These are phyloP conservation scores for Xestia c-nigrum DNA, from an alignment of 2,888 invertebrate species.

Conservation along the genomic window DNA sequence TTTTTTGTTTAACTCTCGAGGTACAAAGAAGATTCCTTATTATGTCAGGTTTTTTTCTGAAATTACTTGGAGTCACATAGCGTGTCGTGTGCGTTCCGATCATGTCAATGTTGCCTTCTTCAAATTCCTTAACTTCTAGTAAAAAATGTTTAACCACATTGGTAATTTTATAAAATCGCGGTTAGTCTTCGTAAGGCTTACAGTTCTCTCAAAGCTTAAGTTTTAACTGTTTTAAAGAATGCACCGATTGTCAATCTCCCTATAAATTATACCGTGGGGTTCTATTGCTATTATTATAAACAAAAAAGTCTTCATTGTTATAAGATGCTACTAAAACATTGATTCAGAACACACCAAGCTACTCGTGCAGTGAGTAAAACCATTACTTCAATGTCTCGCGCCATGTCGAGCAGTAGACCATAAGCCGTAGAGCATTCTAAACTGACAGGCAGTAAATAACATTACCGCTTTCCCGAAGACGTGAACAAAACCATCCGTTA, in stretches of 20 bases:
- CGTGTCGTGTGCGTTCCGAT: slow-evolving; percentile 40
- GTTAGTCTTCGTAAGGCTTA: neutral
- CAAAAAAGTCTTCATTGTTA: neutral
- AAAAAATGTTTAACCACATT: too few relatives aligned
- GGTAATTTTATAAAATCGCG: too few relatives aligned
- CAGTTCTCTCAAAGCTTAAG: neutral
- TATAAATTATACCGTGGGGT: neutral
- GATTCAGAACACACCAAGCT: neutral
- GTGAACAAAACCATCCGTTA: slow-evolving; percentile 46
- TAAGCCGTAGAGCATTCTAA: slow-evolving; percentile 19
- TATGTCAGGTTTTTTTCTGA: slow-evolving; percentile 20
- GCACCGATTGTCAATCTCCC: neutral
- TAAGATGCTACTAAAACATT: neutral
- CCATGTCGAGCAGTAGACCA: slow-evolving; percentile 7
- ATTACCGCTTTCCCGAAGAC: slow-evolving; percentile 30
- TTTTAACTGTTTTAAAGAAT: neutral
- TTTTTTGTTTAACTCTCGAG: slow-evolving; percentile 37
- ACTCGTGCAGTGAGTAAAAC: neutral
- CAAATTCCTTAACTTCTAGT: neutral
- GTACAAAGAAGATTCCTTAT: slow-evolving; percentile 28
- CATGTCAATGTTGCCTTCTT: slow-evolving; percentile 4
- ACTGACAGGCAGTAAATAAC: slow-evolving; percentile 49
- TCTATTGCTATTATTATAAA: too few relatives aligned
- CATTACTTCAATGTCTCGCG: slow-evolving; percentile 12
- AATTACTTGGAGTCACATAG: slow-evolving; percentile 26